Evolutionary conservation across 2,113 vertebrate genomes (phyloP).

Genomic region (Hippocampus zosterae): DNA sequence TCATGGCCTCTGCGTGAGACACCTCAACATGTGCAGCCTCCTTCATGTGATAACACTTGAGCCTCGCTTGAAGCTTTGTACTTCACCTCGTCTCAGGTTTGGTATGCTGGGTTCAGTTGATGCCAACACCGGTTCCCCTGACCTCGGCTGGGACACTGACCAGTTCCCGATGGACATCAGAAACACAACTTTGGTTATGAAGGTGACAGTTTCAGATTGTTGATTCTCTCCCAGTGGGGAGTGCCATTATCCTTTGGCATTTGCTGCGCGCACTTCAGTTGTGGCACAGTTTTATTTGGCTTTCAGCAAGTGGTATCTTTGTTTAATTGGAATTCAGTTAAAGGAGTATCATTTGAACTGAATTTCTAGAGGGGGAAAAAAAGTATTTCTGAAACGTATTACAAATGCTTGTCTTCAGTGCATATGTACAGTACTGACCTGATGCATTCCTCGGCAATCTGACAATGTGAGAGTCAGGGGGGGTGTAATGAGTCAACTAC

Average conservation of each 20-base stretch:
- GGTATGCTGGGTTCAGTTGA: constrained; percentile 70
- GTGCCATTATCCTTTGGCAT: not conserved
- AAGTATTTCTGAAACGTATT: no score
- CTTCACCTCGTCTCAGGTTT: constrained; percentile 39
- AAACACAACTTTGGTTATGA: constrained; percentile 69
- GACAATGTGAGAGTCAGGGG: no score
- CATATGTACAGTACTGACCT: no score
- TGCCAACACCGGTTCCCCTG: constrained; percentile 66
- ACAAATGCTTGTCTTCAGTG: no score
- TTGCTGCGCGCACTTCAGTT: not conserved
- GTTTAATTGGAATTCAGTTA: not conserved
- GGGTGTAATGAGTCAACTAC: no score
- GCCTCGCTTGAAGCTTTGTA: not conserved
- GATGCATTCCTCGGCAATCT: no score
- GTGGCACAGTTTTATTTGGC: no score
- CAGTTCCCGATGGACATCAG: constrained; percentile 70
- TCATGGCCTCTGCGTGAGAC: constrained; percentile 63
- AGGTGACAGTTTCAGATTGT: no score
- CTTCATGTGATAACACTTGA: not conserved
- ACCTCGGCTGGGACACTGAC: constrained; percentile 68
- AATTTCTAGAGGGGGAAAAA: not conserved
- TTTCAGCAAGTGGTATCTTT: no score
- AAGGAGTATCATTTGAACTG: not conserved
- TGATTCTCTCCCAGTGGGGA: no score
- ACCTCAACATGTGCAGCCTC: not conserved